Conservation (phyloP, 2,113 vertebrate species). For the Etheostoma spectabile region DNA sequence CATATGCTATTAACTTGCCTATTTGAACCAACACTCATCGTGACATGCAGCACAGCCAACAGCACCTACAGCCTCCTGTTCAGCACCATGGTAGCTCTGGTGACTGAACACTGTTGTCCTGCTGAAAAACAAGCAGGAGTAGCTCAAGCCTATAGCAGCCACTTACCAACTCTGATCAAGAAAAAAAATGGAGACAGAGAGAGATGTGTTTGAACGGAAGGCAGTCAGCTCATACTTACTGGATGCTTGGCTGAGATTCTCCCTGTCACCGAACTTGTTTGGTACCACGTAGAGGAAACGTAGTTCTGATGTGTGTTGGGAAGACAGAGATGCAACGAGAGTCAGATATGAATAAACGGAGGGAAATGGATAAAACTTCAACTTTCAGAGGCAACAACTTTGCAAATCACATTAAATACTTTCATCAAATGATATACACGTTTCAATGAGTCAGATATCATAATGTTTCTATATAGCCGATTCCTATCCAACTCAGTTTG, state of each 20-base stretch:
- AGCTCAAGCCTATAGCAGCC: background rate
- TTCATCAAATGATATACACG: background rate
- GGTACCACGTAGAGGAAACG: conserved; percentile 82
- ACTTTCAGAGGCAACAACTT: background rate
- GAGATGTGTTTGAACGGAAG: background rate
- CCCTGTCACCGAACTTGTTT: conserved; percentile 91
- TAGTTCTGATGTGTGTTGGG: conserved; percentile 65
- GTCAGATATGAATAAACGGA: conserved; percentile 2
- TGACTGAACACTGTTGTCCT: background rate
- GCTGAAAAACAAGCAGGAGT: background rate
- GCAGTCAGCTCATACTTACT: conserved; percentile 80
- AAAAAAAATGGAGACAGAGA: background rate
- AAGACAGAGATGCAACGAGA: conserved; percentile 69
- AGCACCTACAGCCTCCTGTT: conserved; percentile 3
- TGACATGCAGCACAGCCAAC: background rate
- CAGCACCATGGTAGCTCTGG: conserved; percentile 65
- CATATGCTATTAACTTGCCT: background rate
- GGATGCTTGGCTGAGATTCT: conserved; percentile 91
- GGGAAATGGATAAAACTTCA: background rate
- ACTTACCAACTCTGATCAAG: background rate
- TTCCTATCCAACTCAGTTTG: background rate
- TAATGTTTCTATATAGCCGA: conserved; percentile 11
- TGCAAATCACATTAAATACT: too few species aligned
- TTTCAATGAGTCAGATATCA: background rate
- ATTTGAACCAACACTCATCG: background rate